Base-by-base conservation (phyloP, 1,140 invertebrate species). In the Penaeus japonicus region DNA sequence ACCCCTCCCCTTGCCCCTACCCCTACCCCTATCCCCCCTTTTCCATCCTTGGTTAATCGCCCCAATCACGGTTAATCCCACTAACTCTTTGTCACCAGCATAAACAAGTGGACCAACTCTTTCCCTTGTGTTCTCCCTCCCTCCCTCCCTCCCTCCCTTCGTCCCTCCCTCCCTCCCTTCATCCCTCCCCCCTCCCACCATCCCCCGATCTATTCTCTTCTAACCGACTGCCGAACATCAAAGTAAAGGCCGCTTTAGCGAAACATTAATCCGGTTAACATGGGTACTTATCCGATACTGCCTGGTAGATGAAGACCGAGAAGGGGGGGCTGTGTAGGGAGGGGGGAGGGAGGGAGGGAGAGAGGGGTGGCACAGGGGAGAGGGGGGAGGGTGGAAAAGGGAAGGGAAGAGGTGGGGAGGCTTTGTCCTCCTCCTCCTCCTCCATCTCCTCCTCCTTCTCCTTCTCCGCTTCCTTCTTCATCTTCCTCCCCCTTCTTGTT, bases 251-350 rank as follows among this genome's bases (percentile, higher is more conserved):
- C 85, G 85, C 75, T 87, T 84, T 59, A 57, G 39, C 47, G 75
- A 59, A 79, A 65, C 62, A 78, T 27, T 85, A 87, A 87, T 87
- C 85, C 85, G 77, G 85, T 87, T 87, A 87, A 65, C 85, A 47
- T 47, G 75, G 55, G 85, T 87, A 87, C 85, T 87, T 87, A 87
- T 87, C 85, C 85, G 85, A 78, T 17, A 65, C 80, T 65, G 80
- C 80, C 55, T 77, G 15, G 62, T 59, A 57, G 84, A 54, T 57
- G 55, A 55, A 47, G 27, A n/a, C n/a, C 47, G 84, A 59, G 15
- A 17, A 54, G 59, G 65, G 75, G 65, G 62, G 10, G 27, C 80
- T 57, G 70, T 10, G 47, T 30, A 12, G 5, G 54, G 59, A 4
- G 54, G 54, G n/a, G 20, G 55, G n/a, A 24, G 55, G 20, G 59